Conservation (phyloP, 2,888 invertebrate species). For the Eupithecia subfuscata region DNA sequence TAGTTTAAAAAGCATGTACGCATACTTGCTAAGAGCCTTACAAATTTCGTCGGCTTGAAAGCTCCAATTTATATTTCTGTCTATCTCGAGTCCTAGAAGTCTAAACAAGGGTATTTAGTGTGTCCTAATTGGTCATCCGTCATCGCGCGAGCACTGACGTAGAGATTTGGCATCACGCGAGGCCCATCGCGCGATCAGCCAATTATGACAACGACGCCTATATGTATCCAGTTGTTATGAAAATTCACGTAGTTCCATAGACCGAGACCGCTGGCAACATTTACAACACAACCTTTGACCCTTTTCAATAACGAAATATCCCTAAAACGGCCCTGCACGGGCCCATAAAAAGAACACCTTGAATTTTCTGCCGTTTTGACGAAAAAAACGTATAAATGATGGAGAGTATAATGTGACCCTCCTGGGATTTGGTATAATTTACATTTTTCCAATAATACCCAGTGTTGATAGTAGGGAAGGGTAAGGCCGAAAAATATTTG, state of each 20-base stretch:
- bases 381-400: constrained; percentile 18
- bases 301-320: constrained; percentile 3
- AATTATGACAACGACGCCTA: no score
- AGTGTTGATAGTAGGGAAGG: constrained; percentile 20
- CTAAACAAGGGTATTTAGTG: no score
- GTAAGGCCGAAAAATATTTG: not conserved
- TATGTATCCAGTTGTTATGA: no score
- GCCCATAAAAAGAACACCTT: not conserved
- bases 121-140: no score
- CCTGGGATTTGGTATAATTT: constrained; percentile 34
- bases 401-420: constrained; percentile 19
- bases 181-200: no score
- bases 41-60: no score
- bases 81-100: no score
- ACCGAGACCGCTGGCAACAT: not conserved
- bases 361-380: constrained; percentile 18
- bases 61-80: no score
- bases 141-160: no score
- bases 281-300: not conserved
- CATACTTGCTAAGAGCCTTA: no score
- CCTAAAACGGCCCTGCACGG: constrained; percentile 4
- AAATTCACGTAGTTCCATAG: not conserved
- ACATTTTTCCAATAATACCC: constrained; percentile 42
- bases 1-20: no score
- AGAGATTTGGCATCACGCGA: no score